These are phyloP conservation scores for Misgurnus anguillicaudatus DNA, from an alignment of 2,113 vertebrate genomes.

Conservation along the genomic window DNA sequence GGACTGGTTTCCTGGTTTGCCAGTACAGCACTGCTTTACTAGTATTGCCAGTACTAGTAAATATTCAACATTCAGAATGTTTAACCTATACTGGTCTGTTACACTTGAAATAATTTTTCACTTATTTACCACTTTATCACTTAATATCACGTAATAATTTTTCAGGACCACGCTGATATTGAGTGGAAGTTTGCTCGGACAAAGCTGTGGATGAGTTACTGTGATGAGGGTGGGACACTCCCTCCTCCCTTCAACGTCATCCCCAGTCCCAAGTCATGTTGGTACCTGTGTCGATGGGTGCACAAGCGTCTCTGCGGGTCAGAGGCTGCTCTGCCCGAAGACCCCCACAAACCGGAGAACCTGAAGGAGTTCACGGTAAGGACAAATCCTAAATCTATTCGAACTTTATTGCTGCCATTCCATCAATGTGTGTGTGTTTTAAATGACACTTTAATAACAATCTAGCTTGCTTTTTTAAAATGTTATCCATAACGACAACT, in stretches of 20 bases:
- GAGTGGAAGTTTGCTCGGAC: slow-evolving; percentile 98
- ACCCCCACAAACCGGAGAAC: slow-evolving; percentile 82
- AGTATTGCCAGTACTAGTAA: too few relatives aligned
- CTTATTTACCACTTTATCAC: too few relatives aligned
- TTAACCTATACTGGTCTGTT: too few relatives aligned
- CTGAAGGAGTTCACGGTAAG: slow-evolving; percentile 89
- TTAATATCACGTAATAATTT: not conserved
- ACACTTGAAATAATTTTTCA: too few relatives aligned
- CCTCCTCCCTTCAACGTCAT: slow-evolving; percentile 95
- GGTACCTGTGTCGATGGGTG: slow-evolving; percentile 92
- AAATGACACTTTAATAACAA: slow-evolving; percentile 25
- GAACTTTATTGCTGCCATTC: not conserved
- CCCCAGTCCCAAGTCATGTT: slow-evolving; percentile 92
- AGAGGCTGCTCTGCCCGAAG: slow-evolving; percentile 71
- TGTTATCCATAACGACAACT: slow-evolving; percentile 14
- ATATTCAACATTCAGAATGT: too few relatives aligned
- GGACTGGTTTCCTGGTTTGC: too few relatives aligned
- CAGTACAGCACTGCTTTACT: too few relatives aligned
- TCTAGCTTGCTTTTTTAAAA: not conserved
- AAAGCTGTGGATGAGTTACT: slow-evolving; percentile 99
- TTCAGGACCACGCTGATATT: slow-evolving; percentile 93
- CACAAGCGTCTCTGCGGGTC: slow-evolving; percentile 83
- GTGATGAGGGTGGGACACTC: slow-evolving; percentile 94
- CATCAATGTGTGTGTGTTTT: slow-evolving; percentile 16
- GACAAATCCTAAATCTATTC: slow-evolving; percentile 38